phyloP scores from a whole-genome alignment of 1,140 invertebrate genomes.

The Adoxophyes honmai region DNA sequence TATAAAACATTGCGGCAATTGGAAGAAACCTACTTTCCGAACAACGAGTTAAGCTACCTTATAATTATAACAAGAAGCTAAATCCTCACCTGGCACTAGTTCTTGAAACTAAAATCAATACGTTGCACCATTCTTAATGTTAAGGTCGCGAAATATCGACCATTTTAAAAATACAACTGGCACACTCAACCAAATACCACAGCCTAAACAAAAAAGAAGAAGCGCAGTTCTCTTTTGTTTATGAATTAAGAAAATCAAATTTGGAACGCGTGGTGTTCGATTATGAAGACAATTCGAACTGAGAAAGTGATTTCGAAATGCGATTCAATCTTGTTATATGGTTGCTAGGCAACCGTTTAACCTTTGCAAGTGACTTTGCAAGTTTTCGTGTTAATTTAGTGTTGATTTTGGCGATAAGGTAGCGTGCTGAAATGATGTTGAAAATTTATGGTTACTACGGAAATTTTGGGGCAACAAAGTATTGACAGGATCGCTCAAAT shows the following conservation, averaged over 20 bases:
- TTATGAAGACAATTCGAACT: constrained; percentile 27
- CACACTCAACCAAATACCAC: not conserved
- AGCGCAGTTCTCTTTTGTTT: constrained; percentile 9
- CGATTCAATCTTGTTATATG: constrained; percentile 52
- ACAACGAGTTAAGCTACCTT: too few species aligned
- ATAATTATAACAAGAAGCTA: too few species aligned
- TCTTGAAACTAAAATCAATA: constrained; percentile 52
- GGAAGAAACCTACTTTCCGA: too few species aligned
- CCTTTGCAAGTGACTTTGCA: constrained; percentile 16
- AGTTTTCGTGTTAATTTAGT: not conserved
- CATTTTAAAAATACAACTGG: constrained; percentile 22
- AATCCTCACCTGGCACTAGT: constrained; percentile 42
- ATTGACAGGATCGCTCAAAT: too few species aligned
- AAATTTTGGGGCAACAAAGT: too few species aligned
- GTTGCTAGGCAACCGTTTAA: constrained; percentile 49
- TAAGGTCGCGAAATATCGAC: constrained; percentile 50
- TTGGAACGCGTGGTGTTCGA: constrained; percentile 39
- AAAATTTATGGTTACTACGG: too few species aligned
- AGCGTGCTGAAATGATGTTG: not conserved
- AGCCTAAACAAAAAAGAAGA: not conserved
- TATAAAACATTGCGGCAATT: too few species aligned
- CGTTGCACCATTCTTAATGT: constrained; percentile 49
- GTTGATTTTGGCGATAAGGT: not conserved
- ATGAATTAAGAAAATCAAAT: constrained; percentile 23
- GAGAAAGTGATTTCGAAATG: constrained; percentile 27